These are phyloP conservation scores for Ceyx margarethae DNA, from an alignment of 2,113 vertebrate genomes.

Conservation along the genomic window DNA sequence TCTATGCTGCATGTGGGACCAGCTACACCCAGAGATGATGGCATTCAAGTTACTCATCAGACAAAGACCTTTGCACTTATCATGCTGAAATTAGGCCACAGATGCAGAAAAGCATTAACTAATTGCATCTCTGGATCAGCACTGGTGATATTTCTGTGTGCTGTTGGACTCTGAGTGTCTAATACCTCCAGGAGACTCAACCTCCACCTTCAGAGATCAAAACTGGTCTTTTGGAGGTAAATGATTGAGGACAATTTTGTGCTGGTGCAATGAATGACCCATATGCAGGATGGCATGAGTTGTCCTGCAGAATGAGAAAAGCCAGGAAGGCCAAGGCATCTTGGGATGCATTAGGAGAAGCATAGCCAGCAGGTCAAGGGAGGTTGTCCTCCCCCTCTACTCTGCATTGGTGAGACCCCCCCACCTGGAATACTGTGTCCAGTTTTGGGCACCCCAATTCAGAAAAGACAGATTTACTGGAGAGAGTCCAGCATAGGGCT, in stretches of 20 bases:
- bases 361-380: too few relatives aligned
- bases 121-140: neutral
- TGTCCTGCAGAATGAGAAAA: neutral
- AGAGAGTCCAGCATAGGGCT: too few relatives aligned
- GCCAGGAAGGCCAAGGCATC: too few relatives aligned
- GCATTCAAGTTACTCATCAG: rapidly evolving
- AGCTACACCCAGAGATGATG: neutral
- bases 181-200: neutral
- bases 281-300: neutral
- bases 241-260: neutral
- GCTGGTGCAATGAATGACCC: neutral
- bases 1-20: neutral
- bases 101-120: neutral
- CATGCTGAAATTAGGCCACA: neutral
- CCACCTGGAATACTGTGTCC: too few relatives aligned
- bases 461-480: too few relatives aligned
- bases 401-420: too few relatives aligned
- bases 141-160: neutral
- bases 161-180: neutral
- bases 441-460: too few relatives aligned
- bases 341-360: too few relatives aligned
- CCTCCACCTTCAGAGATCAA: neutral
- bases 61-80: neutral
- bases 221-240: neutral
- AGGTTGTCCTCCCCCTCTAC: too few relatives aligned